Conservation (phyloP, 2,888 invertebrate species). For the Germaria angustata region DNA sequence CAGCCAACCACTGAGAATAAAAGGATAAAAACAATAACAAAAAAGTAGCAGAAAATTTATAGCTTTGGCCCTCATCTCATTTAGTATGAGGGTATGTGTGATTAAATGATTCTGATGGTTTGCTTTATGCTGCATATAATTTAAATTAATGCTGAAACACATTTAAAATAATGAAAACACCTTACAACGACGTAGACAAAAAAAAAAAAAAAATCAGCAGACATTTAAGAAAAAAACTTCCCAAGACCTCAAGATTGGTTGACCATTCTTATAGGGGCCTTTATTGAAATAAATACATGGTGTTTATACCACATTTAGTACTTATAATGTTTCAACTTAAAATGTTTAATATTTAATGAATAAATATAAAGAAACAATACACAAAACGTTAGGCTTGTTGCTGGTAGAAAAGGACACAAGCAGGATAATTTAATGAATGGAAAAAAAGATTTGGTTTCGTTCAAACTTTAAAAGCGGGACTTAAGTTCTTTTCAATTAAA, state of each 20-base stretch:
- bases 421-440: background rate
- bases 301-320: background rate
- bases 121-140: conserved; percentile 35
- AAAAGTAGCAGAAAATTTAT: conserved; percentile 38
- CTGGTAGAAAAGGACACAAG: background rate
- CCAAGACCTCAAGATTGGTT: conserved; percentile 23
- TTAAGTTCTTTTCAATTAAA: background rate
- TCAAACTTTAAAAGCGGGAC: background rate
- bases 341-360: conserved; percentile 42
- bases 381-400: background rate
- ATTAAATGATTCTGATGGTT: background rate
- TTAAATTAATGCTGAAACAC: conserved; percentile 61
- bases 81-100: background rate
- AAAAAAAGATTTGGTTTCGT: background rate
- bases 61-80: conserved; percentile 40
- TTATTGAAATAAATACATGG: background rate
- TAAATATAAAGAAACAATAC: conserved; percentile 4
- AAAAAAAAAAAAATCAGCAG: background rate
- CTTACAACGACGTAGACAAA: conserved; percentile 10
- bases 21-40: background rate
- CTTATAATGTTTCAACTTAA: conserved; percentile 14
- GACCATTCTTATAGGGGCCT: conserved; percentile 49
- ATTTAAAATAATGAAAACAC: conserved; percentile 53
- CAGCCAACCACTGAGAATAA: conserved; percentile 1
- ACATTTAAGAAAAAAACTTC: conserved; percentile 24